Base-by-base conservation (phyloP, 2,797 vertebrate species). In the Cynodonichthys magdalenae region DNA sequence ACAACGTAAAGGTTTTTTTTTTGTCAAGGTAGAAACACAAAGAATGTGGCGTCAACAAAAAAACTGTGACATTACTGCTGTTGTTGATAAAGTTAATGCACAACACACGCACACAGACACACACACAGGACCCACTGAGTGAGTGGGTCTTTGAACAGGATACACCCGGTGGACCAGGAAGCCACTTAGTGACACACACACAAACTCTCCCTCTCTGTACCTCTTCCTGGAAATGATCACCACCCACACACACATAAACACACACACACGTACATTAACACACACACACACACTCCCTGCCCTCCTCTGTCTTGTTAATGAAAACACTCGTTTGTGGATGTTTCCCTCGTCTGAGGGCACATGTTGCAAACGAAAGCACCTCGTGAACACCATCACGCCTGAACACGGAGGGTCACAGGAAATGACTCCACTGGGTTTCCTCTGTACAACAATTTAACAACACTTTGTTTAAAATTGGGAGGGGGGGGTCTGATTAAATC, bases 141-240 rank as follows among this genome's bases (percentile, higher is more conserved):
- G 51, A 53, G 45, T 70, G 62, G 28, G 59, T 59, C 47, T 71
- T 81, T 74, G 78, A 71, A 82, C 84, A 86, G 82, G 80, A 82
- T 79, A 69, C 80, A 79, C 82, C 77, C 73, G 71, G 71, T 74
- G 45, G 67, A 81, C 68, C 71, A 84, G 84, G 84, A 84, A 82
- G 63, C 77, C 53, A 53, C 74, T 71, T 64, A 63, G 48, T 62
- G 59, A 75, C 71, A 68, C 76, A 73, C 62, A 68, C 68, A 68
- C 76, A 73, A 53, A 15, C 66, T 47, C 67, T 64, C 80, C 58
- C 67, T 66, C 61, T 77, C 60, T 66, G 71, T 64, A 60, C 74
- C 79, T 77, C 75, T 83, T 79, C 78, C 83, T 83, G 77, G 82
- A 81, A 84, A 79, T 79, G 73, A 78, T 41, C 71, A 59, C 59